Conservation (phyloP, 2,797 vertebrate species). For the Allochrocebus solatus region DNA sequence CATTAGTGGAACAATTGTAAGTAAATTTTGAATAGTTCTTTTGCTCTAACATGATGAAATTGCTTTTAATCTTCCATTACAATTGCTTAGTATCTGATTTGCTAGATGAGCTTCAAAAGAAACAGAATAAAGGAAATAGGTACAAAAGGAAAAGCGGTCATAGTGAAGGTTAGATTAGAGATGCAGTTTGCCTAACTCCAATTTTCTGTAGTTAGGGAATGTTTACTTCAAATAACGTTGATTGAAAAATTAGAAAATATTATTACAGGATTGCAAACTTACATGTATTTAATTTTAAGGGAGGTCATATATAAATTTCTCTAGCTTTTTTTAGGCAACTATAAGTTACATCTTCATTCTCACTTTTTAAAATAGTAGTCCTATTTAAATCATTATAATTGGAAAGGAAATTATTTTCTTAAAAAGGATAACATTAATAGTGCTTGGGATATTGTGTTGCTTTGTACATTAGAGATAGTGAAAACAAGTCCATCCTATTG, state of each 20-base stretch:
- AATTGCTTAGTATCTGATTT: neutral
- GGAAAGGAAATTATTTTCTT: neutral
- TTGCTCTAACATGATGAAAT: neutral
- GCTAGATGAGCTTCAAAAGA: neutral
- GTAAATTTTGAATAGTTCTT: neutral
- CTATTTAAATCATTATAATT: neutral
- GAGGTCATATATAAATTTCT: neutral
- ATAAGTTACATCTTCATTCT: neutral
- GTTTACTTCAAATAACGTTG: neutral
- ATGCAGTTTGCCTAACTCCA: neutral
- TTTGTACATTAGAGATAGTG: neutral
- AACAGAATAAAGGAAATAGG: neutral
- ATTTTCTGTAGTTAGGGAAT: neutral
- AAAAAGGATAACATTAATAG: neutral
- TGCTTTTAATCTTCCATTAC: neutral
- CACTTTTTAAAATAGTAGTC: neutral
- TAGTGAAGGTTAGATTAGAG: neutral
- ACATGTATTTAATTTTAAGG: neutral
- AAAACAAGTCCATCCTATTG: neutral
- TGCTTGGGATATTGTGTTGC: neutral
- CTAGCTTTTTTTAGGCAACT: neutral
- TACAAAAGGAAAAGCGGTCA: neutral
- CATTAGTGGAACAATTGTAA: neutral
- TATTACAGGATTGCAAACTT: neutral
- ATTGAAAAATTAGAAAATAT: neutral